A percentile compares a stretch with the other conserved stretches of the same genome.
These are phyloP conservation scores for Argentina silus DNA, from an alignment of 2,797 vertebrate species.

Conservation along the genomic window DNA sequence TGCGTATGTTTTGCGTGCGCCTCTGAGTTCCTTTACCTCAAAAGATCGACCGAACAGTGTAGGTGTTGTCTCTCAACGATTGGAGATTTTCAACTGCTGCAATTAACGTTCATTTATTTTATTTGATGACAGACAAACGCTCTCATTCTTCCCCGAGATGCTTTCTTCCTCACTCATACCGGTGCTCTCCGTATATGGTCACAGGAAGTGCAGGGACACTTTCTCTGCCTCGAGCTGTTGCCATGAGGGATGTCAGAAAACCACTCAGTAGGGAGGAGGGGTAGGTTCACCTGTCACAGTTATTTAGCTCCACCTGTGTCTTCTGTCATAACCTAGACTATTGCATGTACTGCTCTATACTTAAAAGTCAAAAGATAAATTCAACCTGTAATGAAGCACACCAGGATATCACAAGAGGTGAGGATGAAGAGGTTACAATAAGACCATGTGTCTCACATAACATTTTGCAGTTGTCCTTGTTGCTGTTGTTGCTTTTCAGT, in stretches of 20 bases:
- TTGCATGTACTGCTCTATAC: no score
- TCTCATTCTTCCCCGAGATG: slow-evolving; percentile 65
- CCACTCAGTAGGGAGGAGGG: slow-evolving; percentile 33
- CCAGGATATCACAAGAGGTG: no score
- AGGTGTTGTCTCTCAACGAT: slow-evolving; percentile 39
- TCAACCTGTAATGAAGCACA: slow-evolving; percentile 6
- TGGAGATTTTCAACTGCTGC: slow-evolving; percentile 52
- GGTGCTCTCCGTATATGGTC: slow-evolving; percentile 77
- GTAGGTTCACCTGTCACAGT: slow-evolving; percentile 51
- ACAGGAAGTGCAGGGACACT: slow-evolving; percentile 71
- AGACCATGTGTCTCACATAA: no score
- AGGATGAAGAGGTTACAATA: no score
- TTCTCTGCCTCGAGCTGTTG: slow-evolving; percentile 71
- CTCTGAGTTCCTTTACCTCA: slow-evolving; percentile 61
- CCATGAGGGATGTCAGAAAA: slow-evolving; percentile 70
- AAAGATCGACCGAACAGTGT: slow-evolving; percentile 39
- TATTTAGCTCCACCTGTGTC: slow-evolving; percentile 30
- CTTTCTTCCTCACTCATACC: slow-evolving; percentile 60
- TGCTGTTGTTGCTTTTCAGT: no score
- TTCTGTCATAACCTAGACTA: slow-evolving; percentile 8
- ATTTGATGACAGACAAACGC: slow-evolving; percentile 63
- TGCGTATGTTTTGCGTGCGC: slow-evolving; percentile 56
- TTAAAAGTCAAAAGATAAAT: not conserved
- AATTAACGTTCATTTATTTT: slow-evolving; percentile 62
- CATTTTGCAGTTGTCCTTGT: no score